A percentile compares a stretch with the other conserved stretches of the same genome.
phyloP scores from a whole-genome alignment of 2,797 vertebrate species.

The Darevskia mixta region DNA sequence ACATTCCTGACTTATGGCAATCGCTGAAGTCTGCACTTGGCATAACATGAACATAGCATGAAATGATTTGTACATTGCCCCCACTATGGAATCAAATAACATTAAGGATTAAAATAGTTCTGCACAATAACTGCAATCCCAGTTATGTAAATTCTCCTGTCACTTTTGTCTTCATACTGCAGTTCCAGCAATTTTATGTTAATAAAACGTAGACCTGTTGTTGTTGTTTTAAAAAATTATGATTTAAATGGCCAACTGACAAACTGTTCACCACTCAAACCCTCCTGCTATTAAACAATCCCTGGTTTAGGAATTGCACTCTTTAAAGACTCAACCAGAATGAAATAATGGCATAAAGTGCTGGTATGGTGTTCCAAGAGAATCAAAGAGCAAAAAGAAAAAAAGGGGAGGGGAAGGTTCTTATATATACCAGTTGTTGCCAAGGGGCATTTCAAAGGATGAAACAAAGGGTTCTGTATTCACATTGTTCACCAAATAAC shows the following conservation, averaged over 20 bases:
- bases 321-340: slow-evolving; percentile 18
- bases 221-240: slow-evolving; percentile 35
- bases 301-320: slow-evolving; percentile 6
- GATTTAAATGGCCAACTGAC: slow-evolving; percentile 55
- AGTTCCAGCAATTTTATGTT: slow-evolving; percentile 63
- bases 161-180: slow-evolving; percentile 56
- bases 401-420: neutral
- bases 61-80: slow-evolving; percentile 68
- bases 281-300: slow-evolving; percentile 44
- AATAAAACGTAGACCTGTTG: slow-evolving; percentile 55
- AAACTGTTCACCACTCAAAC: slow-evolving; percentile 37
- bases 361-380: neutral
- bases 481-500: neutral
- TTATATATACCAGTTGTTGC: neutral
- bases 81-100: slow-evolving; percentile 74
- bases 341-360: neutral
- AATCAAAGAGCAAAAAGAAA: too few relatives aligned
- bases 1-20: slow-evolving; percentile 64
- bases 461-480: neutral
- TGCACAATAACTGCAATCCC: slow-evolving; percentile 73
- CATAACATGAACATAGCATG: slow-evolving; percentile 70
- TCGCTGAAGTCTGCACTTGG: slow-evolving; percentile 70
- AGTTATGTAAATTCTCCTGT: slow-evolving; percentile 71
- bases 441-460: neutral
- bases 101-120: slow-evolving; percentile 73